These are phyloP conservation scores for Danaus melanippus DNA, from an alignment of 1,140 invertebrate genomes.

Conservation along the genomic window DNA sequence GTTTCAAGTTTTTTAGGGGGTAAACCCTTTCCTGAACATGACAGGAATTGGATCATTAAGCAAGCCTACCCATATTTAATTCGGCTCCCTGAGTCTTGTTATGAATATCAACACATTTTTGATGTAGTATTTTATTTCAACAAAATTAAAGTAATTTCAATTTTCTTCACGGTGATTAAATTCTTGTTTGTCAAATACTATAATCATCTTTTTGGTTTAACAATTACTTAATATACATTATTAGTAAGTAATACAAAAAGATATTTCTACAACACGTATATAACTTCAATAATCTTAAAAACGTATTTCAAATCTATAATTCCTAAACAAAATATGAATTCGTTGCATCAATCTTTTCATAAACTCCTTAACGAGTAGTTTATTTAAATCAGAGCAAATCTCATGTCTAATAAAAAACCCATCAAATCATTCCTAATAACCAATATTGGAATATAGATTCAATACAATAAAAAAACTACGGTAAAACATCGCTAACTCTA, in stretches of 20 bases:
- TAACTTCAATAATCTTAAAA: too few relatives aligned
- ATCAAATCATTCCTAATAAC: conserved; percentile 33
- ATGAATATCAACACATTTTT: conserved; percentile 44
- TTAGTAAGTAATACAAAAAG: too few relatives aligned
- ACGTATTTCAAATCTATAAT: too few relatives aligned
- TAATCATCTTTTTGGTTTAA: too few relatives aligned
- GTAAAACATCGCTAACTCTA: conserved; percentile 44
- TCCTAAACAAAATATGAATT: too few relatives aligned
- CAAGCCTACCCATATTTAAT: conserved; percentile 59
- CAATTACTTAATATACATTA: too few relatives aligned
- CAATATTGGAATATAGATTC: conserved; percentile 37
- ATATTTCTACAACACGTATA: too few relatives aligned
- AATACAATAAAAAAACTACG: conserved; percentile 30
- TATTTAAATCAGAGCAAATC: conserved; percentile 1
- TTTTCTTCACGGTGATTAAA: too few relatives aligned
- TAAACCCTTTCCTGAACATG: conserved; percentile 70
- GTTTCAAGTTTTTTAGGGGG: conserved; percentile 72
- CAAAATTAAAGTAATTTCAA: conserved; percentile 9
- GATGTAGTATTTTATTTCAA: conserved; percentile 5
- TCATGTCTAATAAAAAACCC: conserved; percentile 10
- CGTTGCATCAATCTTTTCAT: too few relatives aligned
- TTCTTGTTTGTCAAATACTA: too few relatives aligned
- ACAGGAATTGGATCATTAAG: conserved; percentile 72
- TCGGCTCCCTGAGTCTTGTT: conserved; percentile 37
- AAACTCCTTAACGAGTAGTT: too few relatives aligned